A percentile compares a stretch with the other conserved stretches of the same genome.
phyloP scores from a whole-genome alignment of 2,113 vertebrate genomes.

The Tragelaphus scriptus region DNA sequence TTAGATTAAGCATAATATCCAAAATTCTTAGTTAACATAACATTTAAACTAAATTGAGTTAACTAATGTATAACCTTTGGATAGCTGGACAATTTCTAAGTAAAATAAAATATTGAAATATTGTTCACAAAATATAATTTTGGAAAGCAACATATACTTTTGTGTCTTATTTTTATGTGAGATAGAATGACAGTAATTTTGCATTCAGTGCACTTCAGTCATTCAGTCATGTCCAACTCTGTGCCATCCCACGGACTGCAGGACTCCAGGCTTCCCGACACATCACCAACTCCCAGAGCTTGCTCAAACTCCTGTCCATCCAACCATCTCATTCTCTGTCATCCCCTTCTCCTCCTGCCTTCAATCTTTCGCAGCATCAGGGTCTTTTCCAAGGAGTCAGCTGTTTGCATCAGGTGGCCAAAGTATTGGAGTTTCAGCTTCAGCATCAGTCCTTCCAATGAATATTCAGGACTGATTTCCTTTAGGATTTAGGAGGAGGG shows the following conservation, averaged over 20 bases:
- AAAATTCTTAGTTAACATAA: background rate
- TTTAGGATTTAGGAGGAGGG: background rate
- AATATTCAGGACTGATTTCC: too few species aligned
- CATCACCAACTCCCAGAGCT: background rate
- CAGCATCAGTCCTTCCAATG: too few species aligned
- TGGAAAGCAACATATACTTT: background rate
- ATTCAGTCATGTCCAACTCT: background rate
- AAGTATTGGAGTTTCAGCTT: background rate
- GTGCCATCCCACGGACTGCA: background rate
- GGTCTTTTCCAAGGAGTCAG: too few species aligned
- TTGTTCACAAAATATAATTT: background rate
- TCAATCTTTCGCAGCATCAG: too few species aligned
- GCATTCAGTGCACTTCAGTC: background rate
- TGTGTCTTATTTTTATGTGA: background rate
- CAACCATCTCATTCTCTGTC: too few species aligned
- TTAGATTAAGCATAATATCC: background rate
- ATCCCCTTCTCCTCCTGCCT: too few species aligned
- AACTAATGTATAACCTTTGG: background rate
- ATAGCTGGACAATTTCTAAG: background rate
- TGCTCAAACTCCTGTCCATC: too few species aligned
- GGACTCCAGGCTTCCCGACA: background rate
- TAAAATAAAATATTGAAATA: background rate
- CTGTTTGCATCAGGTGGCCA: background rate
- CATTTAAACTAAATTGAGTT: background rate
- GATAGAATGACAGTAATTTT: background rate